Evolutionary conservation across 2,888 invertebrate genomes (phyloP).

Genomic region (Pterobdella sp.): DNA sequence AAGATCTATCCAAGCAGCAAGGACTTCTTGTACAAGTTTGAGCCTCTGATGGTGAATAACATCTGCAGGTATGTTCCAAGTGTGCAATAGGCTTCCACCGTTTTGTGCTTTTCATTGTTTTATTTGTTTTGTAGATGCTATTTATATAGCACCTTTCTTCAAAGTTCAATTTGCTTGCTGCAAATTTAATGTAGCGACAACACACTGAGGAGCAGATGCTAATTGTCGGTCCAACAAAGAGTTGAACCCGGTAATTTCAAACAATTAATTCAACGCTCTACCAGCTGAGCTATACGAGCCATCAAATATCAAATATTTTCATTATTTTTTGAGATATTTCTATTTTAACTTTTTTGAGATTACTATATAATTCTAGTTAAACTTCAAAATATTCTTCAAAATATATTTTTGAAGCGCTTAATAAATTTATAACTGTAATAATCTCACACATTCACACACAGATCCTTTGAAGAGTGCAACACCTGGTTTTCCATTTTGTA

Average conservation of each 20-base stretch:
- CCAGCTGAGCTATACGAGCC: background rate
- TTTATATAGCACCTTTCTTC: too few species aligned
- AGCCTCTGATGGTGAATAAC: constrained; percentile 24
- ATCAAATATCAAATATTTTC: background rate
- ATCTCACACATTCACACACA: background rate
- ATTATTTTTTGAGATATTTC: background rate
- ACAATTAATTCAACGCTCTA: too few species aligned
- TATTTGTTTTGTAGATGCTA: too few species aligned
- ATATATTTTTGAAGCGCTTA: background rate
- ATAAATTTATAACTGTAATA: background rate
- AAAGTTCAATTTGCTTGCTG: too few species aligned
- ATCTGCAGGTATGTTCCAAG: constrained; percentile 16
- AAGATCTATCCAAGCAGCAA: background rate
- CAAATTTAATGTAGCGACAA: too few species aligned
- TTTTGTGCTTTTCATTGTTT: too few species aligned
- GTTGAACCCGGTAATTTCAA: too few species aligned
- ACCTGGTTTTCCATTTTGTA: constrained; percentile 22
- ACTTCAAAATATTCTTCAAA: background rate
- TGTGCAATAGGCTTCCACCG: too few species aligned
- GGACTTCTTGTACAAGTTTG: constrained; percentile 18
- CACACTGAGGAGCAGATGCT: too few species aligned
- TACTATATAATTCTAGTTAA: background rate
- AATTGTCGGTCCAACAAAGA: too few species aligned
- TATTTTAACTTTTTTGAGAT: background rate
- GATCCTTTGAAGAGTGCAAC: constrained; percentile 25